Evolutionary conservation across 1,140 invertebrate species (phyloP).

Genomic region (Penaeus japonicus): DNA sequence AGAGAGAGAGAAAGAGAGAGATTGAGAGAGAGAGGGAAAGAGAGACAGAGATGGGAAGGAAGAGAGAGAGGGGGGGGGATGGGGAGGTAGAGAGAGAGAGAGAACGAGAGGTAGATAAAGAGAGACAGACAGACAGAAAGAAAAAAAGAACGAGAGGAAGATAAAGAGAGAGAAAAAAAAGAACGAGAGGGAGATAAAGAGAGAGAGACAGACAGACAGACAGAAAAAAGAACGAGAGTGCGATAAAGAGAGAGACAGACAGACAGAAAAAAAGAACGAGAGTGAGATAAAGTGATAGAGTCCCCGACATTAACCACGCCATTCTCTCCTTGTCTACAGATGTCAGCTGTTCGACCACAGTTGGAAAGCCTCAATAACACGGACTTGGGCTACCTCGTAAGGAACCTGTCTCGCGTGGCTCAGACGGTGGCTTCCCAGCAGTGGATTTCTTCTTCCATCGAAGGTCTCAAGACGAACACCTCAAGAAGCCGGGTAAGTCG

Average conservation of each 20-base stretch:
- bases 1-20: too few species aligned
- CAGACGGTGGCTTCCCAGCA: conserved; percentile 26
- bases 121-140: background rate
- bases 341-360: conserved; percentile 26
- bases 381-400: conserved; percentile 27
- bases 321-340: background rate
- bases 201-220: background rate
- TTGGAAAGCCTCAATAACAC: conserved; percentile 34
- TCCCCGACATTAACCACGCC: too few species aligned
- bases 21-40: too few species aligned
- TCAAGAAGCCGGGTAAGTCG: background rate
- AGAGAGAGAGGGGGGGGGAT: too few species aligned
- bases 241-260: background rate
- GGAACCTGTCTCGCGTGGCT: conserved; percentile 27
- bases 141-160: conserved; percentile 7
- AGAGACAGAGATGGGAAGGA: too few species aligned
- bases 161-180: background rate
- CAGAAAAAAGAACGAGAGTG: too few species aligned
- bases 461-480: conserved; percentile 14
- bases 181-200: background rate
- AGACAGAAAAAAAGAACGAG: background rate
- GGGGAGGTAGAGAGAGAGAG: too few species aligned
- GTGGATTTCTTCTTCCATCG: conserved; percentile 24
- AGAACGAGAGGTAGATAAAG: background rate
- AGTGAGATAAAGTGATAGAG: background rate